These are phyloP conservation scores for Apis dorsata DNA, from an alignment of 1,140 invertebrate species.

Conservation along the genomic window DNA sequence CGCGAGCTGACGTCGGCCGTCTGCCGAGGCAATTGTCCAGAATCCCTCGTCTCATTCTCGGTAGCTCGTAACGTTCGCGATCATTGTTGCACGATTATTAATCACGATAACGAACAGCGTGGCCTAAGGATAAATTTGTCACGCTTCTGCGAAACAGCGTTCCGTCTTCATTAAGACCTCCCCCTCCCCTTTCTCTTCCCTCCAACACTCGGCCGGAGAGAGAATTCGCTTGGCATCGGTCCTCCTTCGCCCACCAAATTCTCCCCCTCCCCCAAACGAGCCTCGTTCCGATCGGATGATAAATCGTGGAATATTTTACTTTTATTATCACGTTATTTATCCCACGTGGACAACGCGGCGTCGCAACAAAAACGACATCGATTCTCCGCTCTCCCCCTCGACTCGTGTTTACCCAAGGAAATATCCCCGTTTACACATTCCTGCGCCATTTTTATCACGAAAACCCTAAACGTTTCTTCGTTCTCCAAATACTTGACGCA, in stretches of 20 bases:
- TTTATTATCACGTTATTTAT: conserved; percentile 17
- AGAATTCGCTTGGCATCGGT: too few relatives aligned
- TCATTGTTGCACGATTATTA: conserved; percentile 48
- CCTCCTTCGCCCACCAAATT: too few relatives aligned
- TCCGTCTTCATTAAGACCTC: conserved; percentile 35
- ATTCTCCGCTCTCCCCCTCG: not conserved
- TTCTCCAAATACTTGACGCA: conserved; percentile 37
- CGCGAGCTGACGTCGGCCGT: conserved; percentile 32
- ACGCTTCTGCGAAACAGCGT: conserved; percentile 40
- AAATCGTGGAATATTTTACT: too few relatives aligned
- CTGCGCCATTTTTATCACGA: conserved; percentile 37
- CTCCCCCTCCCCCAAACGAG: too few relatives aligned
- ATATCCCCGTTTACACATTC: conserved; percentile 37
- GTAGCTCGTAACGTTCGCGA: conserved; percentile 7
- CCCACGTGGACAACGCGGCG: too few relatives aligned
- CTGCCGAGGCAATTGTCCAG: conserved; percentile 55
- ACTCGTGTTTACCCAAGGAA: conserved; percentile 13
- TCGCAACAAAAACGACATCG: too few relatives aligned
- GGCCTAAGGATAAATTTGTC: conserved; percentile 7
- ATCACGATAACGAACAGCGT: conserved; percentile 53
- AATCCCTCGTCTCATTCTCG: conserved; percentile 29
- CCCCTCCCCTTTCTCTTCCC: too few relatives aligned
- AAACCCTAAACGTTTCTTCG: conserved; percentile 44
- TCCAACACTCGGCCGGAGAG: too few relatives aligned
- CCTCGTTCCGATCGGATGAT: too few relatives aligned